Percentiles rank a stretch among this genome's conserved stretches.
Evolutionary conservation across 2,888 invertebrate genomes (phyloP).

Genomic region (Aspidiotus destructor): DNA sequence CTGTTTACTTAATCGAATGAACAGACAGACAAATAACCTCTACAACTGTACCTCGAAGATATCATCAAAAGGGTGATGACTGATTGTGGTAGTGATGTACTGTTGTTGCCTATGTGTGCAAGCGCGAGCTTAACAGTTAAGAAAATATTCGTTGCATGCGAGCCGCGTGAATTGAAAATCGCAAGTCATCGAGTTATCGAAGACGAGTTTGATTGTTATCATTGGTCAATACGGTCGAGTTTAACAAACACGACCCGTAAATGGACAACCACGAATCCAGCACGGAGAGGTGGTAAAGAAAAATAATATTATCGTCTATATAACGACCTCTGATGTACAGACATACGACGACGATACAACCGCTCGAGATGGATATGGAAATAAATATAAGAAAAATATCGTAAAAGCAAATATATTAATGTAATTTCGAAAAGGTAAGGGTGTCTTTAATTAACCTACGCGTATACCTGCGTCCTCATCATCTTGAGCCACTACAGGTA

Average conservation of each 20-base stretch:
- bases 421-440: too few species aligned
- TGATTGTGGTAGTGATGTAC: constrained; percentile 16
- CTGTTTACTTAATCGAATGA: constrained; percentile 24
- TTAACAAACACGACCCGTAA: constrained; percentile 8
- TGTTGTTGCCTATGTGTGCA: constrained; percentile 13
- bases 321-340: too few species aligned
- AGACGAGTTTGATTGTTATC: constrained; percentile 14
- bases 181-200: constrained; percentile 8
- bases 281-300: too few species aligned
- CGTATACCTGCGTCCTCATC: too few species aligned
- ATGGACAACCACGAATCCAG: too few species aligned
- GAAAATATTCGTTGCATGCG: constrained; percentile 8
- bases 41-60: constrained; percentile 14
- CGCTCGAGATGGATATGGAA: too few species aligned
- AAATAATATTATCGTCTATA: too few species aligned
- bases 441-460: too few species aligned
- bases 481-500: too few species aligned
- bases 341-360: too few species aligned
- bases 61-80: constrained; percentile 26
- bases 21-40: constrained; percentile 26
- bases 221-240: constrained; percentile 19
- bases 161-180: constrained; percentile 10
- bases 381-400: too few species aligned
- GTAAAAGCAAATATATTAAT: too few species aligned
- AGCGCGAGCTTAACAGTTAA: background rate